Percentiles rank a stretch among this genome's conserved stretches.
Evolutionary conservation across 2,888 invertebrate genomes (phyloP).

Genomic region (Agriopis marginaria): DNA sequence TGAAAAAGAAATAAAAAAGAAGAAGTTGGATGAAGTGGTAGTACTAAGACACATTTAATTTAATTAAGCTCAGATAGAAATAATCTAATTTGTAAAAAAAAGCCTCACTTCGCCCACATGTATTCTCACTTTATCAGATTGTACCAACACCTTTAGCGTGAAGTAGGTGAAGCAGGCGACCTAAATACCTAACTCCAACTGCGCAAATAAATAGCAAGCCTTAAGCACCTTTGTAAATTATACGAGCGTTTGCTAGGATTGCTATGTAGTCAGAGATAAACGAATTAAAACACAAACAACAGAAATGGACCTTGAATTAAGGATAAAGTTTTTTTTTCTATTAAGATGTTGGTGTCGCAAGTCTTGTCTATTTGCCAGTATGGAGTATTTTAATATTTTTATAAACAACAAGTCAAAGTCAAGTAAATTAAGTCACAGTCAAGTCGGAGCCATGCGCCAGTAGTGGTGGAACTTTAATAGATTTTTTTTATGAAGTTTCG

Average conservation of each 20-base stretch:
- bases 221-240: slow-evolving; percentile 35
- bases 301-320: neutral
- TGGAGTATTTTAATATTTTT: too few species aligned
- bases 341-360: too few species aligned
- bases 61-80: too few species aligned
- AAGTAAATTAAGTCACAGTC: too few species aligned
- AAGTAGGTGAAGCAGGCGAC: slow-evolving; percentile 29
- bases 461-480: too few species aligned
- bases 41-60: too few species aligned
- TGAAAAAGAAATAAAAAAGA: too few species aligned
- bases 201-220: slow-evolving; percentile 34
- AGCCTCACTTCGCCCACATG: neutral
- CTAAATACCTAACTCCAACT: slow-evolving; percentile 35
- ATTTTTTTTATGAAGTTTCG: too few species aligned
- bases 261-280: slow-evolving; percentile 15
- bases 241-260: slow-evolving; percentile 20
- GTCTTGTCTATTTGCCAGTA: too few species aligned
- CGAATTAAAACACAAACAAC: slow-evolving; percentile 11
- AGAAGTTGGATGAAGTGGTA: too few species aligned
- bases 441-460: too few species aligned
- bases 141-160: slow-evolving; percentile 14
- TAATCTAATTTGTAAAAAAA: neutral
- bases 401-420: too few species aligned
- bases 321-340: neutral
- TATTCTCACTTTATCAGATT: slow-evolving; percentile 10